Evolutionary conservation across 2,888 invertebrate species (phyloP).

Genomic region (Melipona bicolor): DNA sequence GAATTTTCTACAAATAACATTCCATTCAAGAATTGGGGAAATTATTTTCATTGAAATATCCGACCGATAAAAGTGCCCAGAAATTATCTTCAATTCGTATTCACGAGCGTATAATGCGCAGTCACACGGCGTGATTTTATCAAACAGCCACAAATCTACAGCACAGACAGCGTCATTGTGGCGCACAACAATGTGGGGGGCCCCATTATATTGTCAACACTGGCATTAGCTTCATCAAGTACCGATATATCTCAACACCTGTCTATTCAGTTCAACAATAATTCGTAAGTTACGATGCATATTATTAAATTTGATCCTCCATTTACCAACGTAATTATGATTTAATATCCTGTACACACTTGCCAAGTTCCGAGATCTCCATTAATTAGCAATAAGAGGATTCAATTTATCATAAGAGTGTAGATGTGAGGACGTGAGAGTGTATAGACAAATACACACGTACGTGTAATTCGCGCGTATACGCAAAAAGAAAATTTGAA

Average conservation of each 20-base stretch:
- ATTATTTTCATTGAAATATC: not conserved
- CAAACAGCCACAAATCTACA: slow-evolving; percentile 19
- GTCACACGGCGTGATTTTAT: slow-evolving; percentile 6
- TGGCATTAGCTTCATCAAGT: slow-evolving; percentile 22
- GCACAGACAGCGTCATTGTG: slow-evolving; percentile 19
- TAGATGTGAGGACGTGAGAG: not conserved
- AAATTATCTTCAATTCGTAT: not conserved
- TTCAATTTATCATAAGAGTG: not conserved
- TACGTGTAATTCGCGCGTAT: not conserved
- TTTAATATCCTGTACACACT: not conserved
- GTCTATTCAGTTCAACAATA: slow-evolving; percentile 6
- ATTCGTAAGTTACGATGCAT: not conserved
- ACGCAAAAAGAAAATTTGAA: too few species aligned
- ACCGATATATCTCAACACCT: slow-evolving; percentile 25
- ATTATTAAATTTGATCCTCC: not conserved
- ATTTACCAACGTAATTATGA: not conserved
- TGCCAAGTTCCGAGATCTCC: not conserved
- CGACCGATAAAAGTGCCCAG: not conserved
- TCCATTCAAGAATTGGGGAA: not conserved
- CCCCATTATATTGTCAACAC: slow-evolving; percentile 23
- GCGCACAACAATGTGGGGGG: slow-evolving; percentile 12
- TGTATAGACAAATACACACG: not conserved
- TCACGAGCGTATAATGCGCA: not conserved
- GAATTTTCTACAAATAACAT: not conserved
- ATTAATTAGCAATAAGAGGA: not conserved